Conservation (phyloP, 2,797 vertebrate species). For the Pogoniulus pusillus region DNA sequence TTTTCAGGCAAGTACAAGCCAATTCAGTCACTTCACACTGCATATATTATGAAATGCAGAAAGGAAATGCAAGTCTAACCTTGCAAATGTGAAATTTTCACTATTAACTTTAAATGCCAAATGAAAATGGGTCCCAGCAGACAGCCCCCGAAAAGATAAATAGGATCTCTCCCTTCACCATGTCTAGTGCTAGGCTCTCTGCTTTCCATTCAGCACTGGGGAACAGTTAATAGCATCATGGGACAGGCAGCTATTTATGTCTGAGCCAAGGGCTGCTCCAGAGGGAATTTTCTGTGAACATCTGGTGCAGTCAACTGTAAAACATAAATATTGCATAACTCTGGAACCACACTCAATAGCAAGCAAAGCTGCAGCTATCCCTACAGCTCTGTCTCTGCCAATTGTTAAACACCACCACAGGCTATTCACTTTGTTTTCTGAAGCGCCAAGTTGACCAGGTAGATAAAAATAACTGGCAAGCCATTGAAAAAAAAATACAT, state of each 20-base stretch:
- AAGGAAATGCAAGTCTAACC: not conserved
- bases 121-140: not conserved
- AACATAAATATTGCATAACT: constrained; percentile 55
- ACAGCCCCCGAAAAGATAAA: accelerated
- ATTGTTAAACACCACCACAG: not conserved
- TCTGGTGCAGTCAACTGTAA: constrained; percentile 42
- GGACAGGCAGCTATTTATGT: constrained; percentile 41
- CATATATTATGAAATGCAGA: not conserved
- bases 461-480: not conserved
- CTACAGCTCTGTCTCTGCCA: not conserved
- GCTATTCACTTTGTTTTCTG: not conserved
- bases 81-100: not conserved
- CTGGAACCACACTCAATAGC: not conserved
- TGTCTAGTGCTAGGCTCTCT: not conserved
- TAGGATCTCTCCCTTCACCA: not conserved
- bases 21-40: not conserved
- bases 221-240: not conserved
- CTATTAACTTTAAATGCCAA: not conserved
- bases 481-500: not conserved
- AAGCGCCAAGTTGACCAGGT: not conserved
- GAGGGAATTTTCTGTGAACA: constrained; percentile 42
- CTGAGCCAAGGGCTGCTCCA: constrained; percentile 41
- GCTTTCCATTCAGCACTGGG: not conserved
- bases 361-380: not conserved
- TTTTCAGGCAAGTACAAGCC: not conserved